Conservation (phyloP, 2,888 invertebrate species). For the Peribatodes rhomboidaria region DNA sequence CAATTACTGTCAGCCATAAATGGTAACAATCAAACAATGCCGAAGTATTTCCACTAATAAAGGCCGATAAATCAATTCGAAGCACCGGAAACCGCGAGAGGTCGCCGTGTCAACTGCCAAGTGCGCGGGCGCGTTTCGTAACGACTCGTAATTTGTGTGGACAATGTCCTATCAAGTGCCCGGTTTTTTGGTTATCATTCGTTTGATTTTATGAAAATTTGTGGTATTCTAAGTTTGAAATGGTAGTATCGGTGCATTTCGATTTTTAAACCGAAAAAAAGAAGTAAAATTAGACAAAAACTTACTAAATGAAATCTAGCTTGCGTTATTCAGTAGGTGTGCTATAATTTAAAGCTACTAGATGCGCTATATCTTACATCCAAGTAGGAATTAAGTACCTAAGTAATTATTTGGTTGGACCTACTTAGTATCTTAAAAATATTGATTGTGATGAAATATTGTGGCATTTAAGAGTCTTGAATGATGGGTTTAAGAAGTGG, state of each 20-base stretch:
- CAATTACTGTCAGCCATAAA: constrained; percentile 11
- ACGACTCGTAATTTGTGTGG: constrained; percentile 30
- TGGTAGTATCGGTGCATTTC: no score
- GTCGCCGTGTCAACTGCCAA: constrained; percentile 62
- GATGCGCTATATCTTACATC: no score
- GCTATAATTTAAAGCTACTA: no score
- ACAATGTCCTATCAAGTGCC: no score
- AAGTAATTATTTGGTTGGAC: neutral
- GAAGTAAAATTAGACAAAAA: no score
- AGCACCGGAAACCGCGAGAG: constrained; percentile 61
- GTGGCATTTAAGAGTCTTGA: constrained; percentile 24
- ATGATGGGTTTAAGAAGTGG: constrained; percentile 15
- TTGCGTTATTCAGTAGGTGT: no score
- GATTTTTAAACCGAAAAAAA: no score
- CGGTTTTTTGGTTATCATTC: no score
- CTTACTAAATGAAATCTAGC: no score
- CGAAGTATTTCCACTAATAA: constrained; percentile 49
- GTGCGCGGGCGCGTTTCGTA: constrained; percentile 57
- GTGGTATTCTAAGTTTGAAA: no score
- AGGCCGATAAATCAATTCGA: constrained; percentile 58
- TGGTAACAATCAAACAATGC: constrained; percentile 49
- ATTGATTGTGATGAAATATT: constrained; percentile 26
- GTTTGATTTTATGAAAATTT: no score
- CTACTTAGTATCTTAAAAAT: constrained; percentile 16
- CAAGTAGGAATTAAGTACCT: no score